Evolutionary conservation across 2,113 vertebrate species (phyloP), one percentile per base, ranked within the genome.

Genomic region (Seriola rivoliana): DNA sequence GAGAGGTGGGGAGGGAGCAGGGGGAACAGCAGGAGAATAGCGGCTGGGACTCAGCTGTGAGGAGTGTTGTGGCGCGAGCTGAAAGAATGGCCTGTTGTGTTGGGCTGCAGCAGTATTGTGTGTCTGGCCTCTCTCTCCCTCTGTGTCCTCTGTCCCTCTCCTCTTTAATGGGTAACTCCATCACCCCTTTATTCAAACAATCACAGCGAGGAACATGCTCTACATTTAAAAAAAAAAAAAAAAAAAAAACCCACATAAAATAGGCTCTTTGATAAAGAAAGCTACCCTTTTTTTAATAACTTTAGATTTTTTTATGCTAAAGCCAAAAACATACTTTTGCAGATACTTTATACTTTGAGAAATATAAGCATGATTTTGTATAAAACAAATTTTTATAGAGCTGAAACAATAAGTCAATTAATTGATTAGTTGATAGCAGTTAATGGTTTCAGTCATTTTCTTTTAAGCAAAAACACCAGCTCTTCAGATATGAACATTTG

Each of bases 61-160:
- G 88, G 94, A 91, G 88, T 76, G 89, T 82, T 89, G 93, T 85
- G 93, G 88, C 92, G 95, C 89, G 88, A 88, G 92, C 89, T 93
- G 88, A 94, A 94, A 95, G 96, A 95, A 95, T 96, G 95, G 94
- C 92, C 95, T 96, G 96, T 97, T 97, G 95, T 97, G 93, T 93
- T 75, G 89, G 90, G 91, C 80, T 88, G 84, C 89, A 84, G 85
- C 85, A 78, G 91, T 80, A 90, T 94, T 94, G 92, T 95, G 87
- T 87, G 90, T 89, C 92, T 89, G 85, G 81, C 70, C 78, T 76
- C 85, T 67, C 82, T 82, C 75, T 79, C 86, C 52, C 82, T 71
- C 76, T 62, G 55, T 60, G 12, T 80, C 81, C 77, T 72, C 67
- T 52, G 59, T 78, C 87, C 71, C 63, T 50, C 52, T 81, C 32